Evolutionary conservation across 2,113 vertebrate species (phyloP).

Genomic region (Poicephalus gulielmi): DNA sequence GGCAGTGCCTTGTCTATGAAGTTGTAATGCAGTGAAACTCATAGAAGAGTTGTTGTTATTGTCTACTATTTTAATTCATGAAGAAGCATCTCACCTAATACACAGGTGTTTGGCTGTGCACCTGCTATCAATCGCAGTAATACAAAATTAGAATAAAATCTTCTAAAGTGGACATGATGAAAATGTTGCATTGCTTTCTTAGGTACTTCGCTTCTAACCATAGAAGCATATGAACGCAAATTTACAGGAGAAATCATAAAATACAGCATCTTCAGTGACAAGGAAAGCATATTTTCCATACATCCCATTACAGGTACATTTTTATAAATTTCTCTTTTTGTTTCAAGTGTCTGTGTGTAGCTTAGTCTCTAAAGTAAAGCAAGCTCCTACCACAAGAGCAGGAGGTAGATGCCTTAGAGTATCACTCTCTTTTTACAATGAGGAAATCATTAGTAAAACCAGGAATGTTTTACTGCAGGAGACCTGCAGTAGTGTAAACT

Average conservation of each 20-base stretch:
- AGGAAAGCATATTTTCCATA: slow-evolving; percentile 82
- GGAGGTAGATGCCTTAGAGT: neutral
- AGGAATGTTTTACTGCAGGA: neutral
- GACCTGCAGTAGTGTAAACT: neutral
- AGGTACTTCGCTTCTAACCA: slow-evolving; percentile 85
- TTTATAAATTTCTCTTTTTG: neutral
- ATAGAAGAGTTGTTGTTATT: neutral
- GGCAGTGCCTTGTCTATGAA: neutral
- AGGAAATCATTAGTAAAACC: neutral
- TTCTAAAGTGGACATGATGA: neutral
- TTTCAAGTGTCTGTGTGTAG: neutral
- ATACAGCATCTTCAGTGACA: slow-evolving; percentile 84
- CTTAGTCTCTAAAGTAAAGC: neutral
- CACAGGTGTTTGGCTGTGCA: neutral
- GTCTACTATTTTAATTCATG: neutral
- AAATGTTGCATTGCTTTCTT: neutral
- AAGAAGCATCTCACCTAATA: neutral
- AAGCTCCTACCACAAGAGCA: neutral
- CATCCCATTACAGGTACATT: slow-evolving; percentile 81
- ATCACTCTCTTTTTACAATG: neutral
- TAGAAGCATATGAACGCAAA: slow-evolving; percentile 75
- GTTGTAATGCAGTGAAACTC: neutral
- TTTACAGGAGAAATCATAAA: slow-evolving; percentile 69
- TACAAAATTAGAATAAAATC: neutral
- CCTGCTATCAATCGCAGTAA: neutral